phyloP scores from a whole-genome alignment of 2,797 vertebrate species.

The Valencia hispanica region DNA sequence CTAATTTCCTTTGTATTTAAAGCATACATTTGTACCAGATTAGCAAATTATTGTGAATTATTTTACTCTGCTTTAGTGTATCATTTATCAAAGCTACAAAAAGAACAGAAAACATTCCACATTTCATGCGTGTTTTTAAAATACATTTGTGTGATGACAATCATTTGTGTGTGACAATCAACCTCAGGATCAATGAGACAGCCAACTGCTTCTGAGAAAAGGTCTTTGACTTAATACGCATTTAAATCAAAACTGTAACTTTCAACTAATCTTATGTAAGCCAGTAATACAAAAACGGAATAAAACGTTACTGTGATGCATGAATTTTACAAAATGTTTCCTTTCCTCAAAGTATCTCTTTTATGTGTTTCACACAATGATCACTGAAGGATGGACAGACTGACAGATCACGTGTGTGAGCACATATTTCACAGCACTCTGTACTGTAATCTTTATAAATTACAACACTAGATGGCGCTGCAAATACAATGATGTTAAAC shows the following conservation, averaged over 20 bases:
- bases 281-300: neutral
- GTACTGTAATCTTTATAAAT: neutral
- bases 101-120: neutral
- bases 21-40: neutral
- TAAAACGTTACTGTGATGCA: neutral
- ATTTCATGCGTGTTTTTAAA: neutral
- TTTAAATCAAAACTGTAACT: neutral
- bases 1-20: neutral
- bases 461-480: slow-evolving; percentile 4
- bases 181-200: neutral
- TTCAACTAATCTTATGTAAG: neutral
- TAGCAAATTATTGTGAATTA: neutral
- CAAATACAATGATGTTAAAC: neutral
- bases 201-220: neutral
- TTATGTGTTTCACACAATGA: neutral
- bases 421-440: no score
- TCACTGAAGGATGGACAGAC: neutral
- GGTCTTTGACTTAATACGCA: neutral
- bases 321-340: neutral
- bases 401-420: neutral
- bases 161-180: neutral
- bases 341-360: neutral
- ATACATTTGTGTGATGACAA: neutral
- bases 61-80: no score
- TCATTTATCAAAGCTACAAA: neutral